These are phyloP conservation scores for Nibea coibor DNA, from an alignment of 2,113 vertebrate genomes.

Conservation along the genomic window DNA sequence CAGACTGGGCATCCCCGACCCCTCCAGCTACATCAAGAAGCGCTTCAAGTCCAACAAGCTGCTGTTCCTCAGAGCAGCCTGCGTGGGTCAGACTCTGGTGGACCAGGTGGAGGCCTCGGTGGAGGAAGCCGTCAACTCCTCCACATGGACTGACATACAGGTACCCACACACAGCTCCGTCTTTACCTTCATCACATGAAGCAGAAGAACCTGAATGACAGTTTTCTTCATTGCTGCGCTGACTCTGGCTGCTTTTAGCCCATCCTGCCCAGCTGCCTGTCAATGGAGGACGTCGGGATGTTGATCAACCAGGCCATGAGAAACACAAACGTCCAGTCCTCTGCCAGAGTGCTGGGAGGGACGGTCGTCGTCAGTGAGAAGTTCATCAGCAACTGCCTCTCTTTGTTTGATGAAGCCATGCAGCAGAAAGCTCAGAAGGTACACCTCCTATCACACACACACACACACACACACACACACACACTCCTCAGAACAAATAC, in stretches of 20 bases:
- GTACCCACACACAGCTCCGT: conserved; percentile 70
- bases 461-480: background rate
- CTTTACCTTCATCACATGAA: too few species aligned
- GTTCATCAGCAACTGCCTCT: conserved; percentile 89
- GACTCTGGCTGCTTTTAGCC: conserved; percentile 77
- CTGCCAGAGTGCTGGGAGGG: conserved; percentile 85
- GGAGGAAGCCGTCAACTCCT: conserved; percentile 93
- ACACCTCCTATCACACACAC: background rate
- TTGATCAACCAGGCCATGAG: conserved; percentile 93
- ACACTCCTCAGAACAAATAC: too few species aligned
- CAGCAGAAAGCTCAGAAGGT: conserved; percentile 96
- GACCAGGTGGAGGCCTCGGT: conserved; percentile 96
- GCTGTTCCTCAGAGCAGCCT: conserved; percentile 89
- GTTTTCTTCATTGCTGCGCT: background rate
- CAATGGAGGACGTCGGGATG: conserved; percentile 89
- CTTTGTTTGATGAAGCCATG: conserved; percentile 90
- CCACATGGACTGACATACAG: conserved; percentile 91
- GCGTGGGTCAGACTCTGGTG: conserved; percentile 90
- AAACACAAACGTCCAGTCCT: conserved; percentile 85
- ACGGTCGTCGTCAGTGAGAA: conserved; percentile 93
- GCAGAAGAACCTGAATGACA: background rate
- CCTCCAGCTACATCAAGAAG: conserved; percentile 91
- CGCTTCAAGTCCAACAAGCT: conserved; percentile 90
- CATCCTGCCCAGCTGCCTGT: conserved; percentile 92
- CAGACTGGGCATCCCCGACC: conserved; percentile 94